Evolutionary conservation across 2,888 invertebrate species (phyloP).

Genomic region (Unio pictorum): DNA sequence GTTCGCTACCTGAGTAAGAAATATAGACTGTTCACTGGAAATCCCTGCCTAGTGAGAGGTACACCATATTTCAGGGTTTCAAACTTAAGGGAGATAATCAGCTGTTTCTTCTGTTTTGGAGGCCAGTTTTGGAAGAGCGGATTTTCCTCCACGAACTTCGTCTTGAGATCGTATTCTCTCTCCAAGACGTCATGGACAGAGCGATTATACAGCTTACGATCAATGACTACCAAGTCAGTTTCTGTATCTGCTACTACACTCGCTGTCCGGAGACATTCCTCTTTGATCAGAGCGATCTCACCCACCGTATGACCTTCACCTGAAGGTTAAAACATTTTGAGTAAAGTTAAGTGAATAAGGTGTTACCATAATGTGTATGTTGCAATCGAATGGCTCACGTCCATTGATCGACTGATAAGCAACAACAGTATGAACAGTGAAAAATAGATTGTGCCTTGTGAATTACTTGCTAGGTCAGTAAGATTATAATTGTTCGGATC

Average conservation of each 20-base stretch:
- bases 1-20: conserved; percentile 35
- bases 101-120: conserved; percentile 61
- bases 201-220: conserved; percentile 64
- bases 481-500: no score
- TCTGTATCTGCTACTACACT: conserved; percentile 62
- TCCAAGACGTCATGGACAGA: conserved; percentile 65
- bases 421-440: not conserved
- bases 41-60: conserved; percentile 59
- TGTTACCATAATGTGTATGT: not conserved
- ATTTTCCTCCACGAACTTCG: conserved; percentile 65
- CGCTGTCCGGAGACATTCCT: conserved; percentile 67
- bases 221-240: conserved; percentile 66
- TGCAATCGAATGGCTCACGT: not conserved
- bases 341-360: not conserved
- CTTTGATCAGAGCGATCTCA: conserved; percentile 67
- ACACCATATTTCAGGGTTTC: conserved; percentile 61
- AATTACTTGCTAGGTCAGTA: no score
- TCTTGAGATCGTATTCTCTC: conserved; percentile 65
- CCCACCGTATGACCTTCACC: conserved; percentile 68
- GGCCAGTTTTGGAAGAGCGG: conserved; percentile 64
- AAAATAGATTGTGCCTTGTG: no score
- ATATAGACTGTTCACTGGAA: conserved; percentile 39
- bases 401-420: not conserved
- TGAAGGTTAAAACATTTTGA: conserved; percentile 18
- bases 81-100: conserved; percentile 66